These are phyloP conservation scores for Phytoseiulus persimilis DNA, from an alignment of 2,888 invertebrate genomes.

Conservation along the genomic window DNA sequence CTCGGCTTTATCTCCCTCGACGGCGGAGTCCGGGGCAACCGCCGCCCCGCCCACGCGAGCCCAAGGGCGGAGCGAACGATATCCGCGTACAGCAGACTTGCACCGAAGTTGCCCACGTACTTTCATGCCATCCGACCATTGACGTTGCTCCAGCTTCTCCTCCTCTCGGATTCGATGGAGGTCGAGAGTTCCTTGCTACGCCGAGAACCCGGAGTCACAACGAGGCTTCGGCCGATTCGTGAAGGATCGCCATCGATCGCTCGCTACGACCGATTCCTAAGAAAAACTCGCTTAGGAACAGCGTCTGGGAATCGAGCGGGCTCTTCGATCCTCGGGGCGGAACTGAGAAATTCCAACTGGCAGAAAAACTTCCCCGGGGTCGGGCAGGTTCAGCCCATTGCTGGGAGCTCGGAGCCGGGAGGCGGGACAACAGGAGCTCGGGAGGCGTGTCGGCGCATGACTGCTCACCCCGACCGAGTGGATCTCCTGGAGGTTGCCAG, in stretches of 20 bases:
- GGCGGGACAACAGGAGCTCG: not conserved
- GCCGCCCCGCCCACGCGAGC: not conserved
- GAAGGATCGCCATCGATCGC: too few relatives aligned
- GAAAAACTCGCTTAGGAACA: too few relatives aligned
- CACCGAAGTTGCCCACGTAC: too few relatives aligned
- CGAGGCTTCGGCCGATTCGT: too few relatives aligned
- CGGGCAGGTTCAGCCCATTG: not conserved
- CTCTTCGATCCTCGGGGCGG: too few relatives aligned
- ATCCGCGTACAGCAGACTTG: not conserved
- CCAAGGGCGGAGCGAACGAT: not conserved
- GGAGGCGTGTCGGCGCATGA: not conserved
- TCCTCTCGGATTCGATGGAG: too few relatives aligned
- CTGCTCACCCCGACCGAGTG: not conserved
- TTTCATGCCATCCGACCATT: too few relatives aligned
- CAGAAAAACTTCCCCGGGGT: not conserved
- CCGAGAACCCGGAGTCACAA: too few relatives aligned
- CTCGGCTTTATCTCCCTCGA: not conserved
- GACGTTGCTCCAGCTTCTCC: too few relatives aligned
- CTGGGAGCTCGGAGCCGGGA: not conserved
- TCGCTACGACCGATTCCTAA: too few relatives aligned
- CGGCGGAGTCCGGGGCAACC: not conserved
- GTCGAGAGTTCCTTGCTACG: too few relatives aligned
- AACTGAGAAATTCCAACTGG: not conserved
- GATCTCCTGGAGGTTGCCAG: conserved; percentile 35
- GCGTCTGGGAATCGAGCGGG: too few relatives aligned